Percentiles rank a stretch among this genome's conserved stretches.
These are phyloP conservation scores for Gyrodactylus bullatarudis DNA, from an alignment of 1,140 invertebrate species.

Conservation along the genomic window DNA sequence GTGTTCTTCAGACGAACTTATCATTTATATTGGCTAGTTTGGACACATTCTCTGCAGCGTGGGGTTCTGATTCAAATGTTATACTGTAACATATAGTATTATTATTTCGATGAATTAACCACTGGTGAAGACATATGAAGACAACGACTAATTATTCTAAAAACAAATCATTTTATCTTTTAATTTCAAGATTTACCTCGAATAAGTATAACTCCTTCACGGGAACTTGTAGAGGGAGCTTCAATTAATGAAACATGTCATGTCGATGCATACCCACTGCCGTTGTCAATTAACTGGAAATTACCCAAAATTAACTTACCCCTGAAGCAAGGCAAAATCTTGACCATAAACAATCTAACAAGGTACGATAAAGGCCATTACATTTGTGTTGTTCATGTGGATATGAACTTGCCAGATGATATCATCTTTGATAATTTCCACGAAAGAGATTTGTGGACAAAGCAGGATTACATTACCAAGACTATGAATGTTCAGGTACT, in stretches of 20 bases:
- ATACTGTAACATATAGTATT: background rate
- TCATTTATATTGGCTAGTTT: background rate
- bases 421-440: background rate
- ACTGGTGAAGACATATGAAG: background rate
- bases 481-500: background rate
- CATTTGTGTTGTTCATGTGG: background rate
- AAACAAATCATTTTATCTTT: background rate
- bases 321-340: background rate
- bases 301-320: background rate
- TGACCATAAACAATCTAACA: background rate
- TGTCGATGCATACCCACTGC: background rate
- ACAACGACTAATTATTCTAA: background rate
- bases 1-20: background rate
- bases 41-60: background rate
- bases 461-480: background rate
- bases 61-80: background rate
- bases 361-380: background rate
- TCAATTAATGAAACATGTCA: background rate
- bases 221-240: background rate
- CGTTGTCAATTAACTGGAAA: background rate
- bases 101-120: background rate
- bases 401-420: background rate
- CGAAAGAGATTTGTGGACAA: background rate
- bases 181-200: background rate
- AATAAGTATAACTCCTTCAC: background rate